phyloP scores from a whole-genome alignment of 2,888 invertebrate genomes.

The Meteorus cinctellus region DNA sequence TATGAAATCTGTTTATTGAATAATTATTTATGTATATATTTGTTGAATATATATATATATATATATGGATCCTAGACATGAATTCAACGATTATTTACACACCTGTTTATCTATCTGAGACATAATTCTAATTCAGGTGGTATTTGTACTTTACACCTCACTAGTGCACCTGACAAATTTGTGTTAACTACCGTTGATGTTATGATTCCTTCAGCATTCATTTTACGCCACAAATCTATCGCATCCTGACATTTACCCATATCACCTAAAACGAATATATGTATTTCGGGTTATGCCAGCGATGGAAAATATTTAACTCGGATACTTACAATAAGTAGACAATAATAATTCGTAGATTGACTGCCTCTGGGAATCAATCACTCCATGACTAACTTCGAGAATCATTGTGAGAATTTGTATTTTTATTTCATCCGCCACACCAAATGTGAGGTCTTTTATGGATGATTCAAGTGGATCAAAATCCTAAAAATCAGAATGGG shows the following conservation, averaged over 20 bases:
- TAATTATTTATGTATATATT: slow-evolving; percentile 25
- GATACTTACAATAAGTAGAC: slow-evolving; percentile 51
- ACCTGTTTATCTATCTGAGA: neutral
- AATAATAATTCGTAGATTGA: slow-evolving; percentile 48
- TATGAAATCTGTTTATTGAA: slow-evolving; percentile 57
- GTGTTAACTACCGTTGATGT: slow-evolving; percentile 66
- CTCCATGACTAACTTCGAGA: slow-evolving; percentile 39
- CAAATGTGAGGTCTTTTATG: neutral
- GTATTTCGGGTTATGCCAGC: too few species aligned
- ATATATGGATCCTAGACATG: neutral
- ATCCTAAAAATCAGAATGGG: neutral
- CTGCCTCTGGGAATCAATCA: slow-evolving; percentile 1
- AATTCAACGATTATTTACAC: too few species aligned
- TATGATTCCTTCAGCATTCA: slow-evolving; percentile 68
- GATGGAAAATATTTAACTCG: neutral
- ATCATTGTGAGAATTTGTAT: slow-evolving; percentile 39
- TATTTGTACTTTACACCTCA: slow-evolving; percentile 68
- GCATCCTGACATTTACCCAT: slow-evolving; percentile 66
- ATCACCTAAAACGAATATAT: slow-evolving; percentile 53
- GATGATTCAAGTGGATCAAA: neutral
- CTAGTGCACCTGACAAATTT: slow-evolving; percentile 66
- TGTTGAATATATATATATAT: slow-evolving; percentile 49
- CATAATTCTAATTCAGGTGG: slow-evolving; percentile 55
- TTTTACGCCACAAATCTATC: slow-evolving; percentile 66
- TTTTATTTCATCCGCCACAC: slow-evolving; percentile 13